Evolutionary conservation across 2,888 invertebrate genomes (phyloP), one percentile per base, ranked within the genome.

Genomic region (Eurytoma californica): DNA sequence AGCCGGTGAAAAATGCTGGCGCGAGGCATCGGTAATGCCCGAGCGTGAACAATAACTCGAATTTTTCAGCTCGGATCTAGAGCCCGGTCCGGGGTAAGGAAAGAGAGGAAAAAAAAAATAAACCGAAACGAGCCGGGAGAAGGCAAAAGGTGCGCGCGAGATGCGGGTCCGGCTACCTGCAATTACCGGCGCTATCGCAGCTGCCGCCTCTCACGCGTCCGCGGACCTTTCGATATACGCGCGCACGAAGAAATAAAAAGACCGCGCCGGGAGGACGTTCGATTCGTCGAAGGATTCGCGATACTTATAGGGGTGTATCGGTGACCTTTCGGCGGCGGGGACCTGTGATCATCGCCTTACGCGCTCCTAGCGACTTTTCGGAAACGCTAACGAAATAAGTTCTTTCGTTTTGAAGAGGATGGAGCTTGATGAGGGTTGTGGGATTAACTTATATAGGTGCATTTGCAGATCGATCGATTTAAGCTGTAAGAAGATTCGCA

Each of bases 171-270:
- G 53, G 63, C 77, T 77, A 77, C 77, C 77, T 80, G 80, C 73
- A 80, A 80, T 80, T 80, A 80, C 77, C n/a, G 60, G 20, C 61
- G 72, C 68, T 72, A 76, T 72, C 72, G 77, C 80, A 77, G 80
- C 80, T 80, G 79, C 75, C 53, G 69, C 61, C 20, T 39, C n/a
- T 20, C 67, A 18, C 28, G 60, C 61, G 20, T 63, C 60, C 60
- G 60, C 14, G 28, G 60, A 28, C 24, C 20, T 28, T 60, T 24
- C 58, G 58, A 57, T 20, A 24, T 60, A 28, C 28, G 28, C 24
- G 24, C 61, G 60, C 30, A 39, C 0, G 30, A 7, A 9, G 9
- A 39, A 9, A 39, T 9, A 39, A 39, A 39, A 39, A 39, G 9
- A 39, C 0, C 1, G 9, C 7, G 39, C 9, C 39, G 39, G 39